Evolutionary conservation across 2,797 vertebrate species (phyloP).

Genomic region (Gobionotothen gibberifrons): DNA sequence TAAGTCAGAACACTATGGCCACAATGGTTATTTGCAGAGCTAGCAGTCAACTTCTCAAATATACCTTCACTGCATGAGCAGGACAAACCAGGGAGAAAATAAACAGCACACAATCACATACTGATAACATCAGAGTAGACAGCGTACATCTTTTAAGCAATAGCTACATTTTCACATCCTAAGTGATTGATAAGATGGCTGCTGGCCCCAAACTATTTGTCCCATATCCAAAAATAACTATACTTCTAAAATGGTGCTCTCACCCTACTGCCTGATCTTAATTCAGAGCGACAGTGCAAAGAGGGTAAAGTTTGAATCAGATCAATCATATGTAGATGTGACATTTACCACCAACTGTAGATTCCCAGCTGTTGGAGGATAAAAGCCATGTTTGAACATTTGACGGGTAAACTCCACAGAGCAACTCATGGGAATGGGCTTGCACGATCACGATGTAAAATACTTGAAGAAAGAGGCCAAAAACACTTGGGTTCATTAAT

Average conservation of each 20-base stretch:
- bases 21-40: constrained; percentile 13
- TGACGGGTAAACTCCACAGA: constrained; percentile 67
- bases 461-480: constrained; percentile 24
- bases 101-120: constrained; percentile 13
- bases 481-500: constrained; percentile 29
- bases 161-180: constrained; percentile 25
- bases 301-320: constrained; percentile 78
- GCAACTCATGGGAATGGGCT: constrained; percentile 46
- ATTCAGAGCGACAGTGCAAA: constrained; percentile 71
- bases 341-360: constrained; percentile 84
- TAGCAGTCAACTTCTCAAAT: constrained; percentile 9
- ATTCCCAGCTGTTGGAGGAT: constrained; percentile 78
- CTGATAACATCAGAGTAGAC: constrained; percentile 11
- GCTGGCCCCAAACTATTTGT: constrained; percentile 33
- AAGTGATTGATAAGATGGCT: constrained; percentile 51
- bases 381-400: constrained; percentile 86
- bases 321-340: constrained; percentile 89
- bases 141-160: constrained; percentile 21
- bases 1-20: not conserved
- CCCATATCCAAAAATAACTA: constrained; percentile 65
- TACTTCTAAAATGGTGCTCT: constrained; percentile 55
- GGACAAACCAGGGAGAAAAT: not conserved
- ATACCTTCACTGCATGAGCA: not conserved
- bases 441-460: constrained; percentile 49
- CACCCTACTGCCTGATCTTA: constrained; percentile 62